Base-by-base conservation (phyloP, 2,888 invertebrate genomes). In the Herminia tarsipennalis region DNA sequence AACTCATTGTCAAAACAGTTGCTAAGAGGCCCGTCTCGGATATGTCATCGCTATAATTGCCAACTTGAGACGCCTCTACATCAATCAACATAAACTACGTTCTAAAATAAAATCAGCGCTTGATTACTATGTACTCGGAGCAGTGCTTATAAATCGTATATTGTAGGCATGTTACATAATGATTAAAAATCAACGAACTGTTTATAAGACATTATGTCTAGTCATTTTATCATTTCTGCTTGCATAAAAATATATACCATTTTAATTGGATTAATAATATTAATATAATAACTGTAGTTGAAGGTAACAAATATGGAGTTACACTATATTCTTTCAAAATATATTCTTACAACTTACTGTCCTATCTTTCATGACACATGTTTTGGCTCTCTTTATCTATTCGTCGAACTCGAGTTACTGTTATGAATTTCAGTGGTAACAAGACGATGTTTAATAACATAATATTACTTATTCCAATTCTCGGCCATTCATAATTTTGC, bases 181-280 rank as follows among this genome's bases (percentile, higher is more conserved):
- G 64, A 66, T 73, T 60, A 66, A 70, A 56, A 76, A 83, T 88
- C 88, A 88, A 86, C 86, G 82, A 88, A 86, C 76, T 84, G 81
- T 82, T 77, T 78, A 72, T 74, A 78, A 78, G 80, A 82, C 79
- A 76, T 81, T 79, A 76, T 74, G 78, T 80, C 88, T 87, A 88
- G 88, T 89, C 87, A 86, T 80, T 74, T 66, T 76, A 78, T 77
- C 59, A 66, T 64, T 73, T 62, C 73, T 76, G 73, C 76, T 80
- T 78, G 65, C 66, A 73, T 66, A 61, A 69, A 76, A 52, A 45
- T 36, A 66, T 57, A 53, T 62, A 63, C 48, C 39, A 38, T 45
- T 50, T 53, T 46, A 50, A 50, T 60, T 61, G 55, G 47, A 65
- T 53, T 41, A 33, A 54, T 47, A 48, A 61, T 53, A 54, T 52